Conservation (phyloP, 2,797 vertebrate genomes). For the Lophius americanus region DNA sequence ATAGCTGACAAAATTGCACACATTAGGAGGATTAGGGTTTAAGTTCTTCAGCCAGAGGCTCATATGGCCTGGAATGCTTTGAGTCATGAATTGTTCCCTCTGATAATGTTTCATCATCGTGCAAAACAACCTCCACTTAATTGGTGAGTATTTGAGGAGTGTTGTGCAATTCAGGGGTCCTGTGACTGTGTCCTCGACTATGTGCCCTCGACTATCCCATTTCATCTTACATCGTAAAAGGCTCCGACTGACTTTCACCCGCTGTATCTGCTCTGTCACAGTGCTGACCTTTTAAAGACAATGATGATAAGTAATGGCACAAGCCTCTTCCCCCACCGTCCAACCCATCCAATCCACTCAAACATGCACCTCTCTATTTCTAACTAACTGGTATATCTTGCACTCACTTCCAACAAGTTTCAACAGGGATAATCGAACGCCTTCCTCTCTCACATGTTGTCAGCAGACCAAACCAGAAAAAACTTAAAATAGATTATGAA, state of each 20-base stretch:
- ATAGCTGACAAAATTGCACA: constrained; percentile 96
- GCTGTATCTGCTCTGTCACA: constrained; percentile 74
- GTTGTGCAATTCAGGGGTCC: constrained; percentile 84
- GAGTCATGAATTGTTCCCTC: constrained; percentile 98
- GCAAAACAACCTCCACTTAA: constrained; percentile 92
- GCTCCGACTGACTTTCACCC: constrained; percentile 81
- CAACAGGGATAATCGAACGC: constrained; percentile 43
- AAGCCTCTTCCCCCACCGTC: constrained; percentile 28
- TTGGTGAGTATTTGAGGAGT: constrained; percentile 87
- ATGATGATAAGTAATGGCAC: constrained; percentile 80
- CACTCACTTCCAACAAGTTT: constrained; percentile 18
- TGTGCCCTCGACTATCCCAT: constrained; percentile 89
- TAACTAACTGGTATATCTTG: constrained; percentile 21
- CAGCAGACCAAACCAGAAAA: not conserved
- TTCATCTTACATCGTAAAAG: constrained; percentile 86
- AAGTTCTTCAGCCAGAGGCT: constrained; percentile 88
- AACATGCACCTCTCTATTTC: constrained; percentile 27
- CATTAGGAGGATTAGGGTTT: constrained; percentile 91
- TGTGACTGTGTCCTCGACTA: constrained; percentile 82
- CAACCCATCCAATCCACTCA: constrained; percentile 1
- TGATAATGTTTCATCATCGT: constrained; percentile 96
- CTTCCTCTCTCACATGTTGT: constrained; percentile 10
- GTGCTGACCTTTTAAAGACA: constrained; percentile 87
- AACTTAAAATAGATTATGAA: constrained; percentile 24
- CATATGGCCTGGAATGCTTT: constrained; percentile 96